Percentiles rank a stretch among this genome's conserved stretches.
These are phyloP conservation scores for Lycocerus yunnanus DNA, from an alignment of 2,888 invertebrate genomes.

Conservation along the genomic window DNA sequence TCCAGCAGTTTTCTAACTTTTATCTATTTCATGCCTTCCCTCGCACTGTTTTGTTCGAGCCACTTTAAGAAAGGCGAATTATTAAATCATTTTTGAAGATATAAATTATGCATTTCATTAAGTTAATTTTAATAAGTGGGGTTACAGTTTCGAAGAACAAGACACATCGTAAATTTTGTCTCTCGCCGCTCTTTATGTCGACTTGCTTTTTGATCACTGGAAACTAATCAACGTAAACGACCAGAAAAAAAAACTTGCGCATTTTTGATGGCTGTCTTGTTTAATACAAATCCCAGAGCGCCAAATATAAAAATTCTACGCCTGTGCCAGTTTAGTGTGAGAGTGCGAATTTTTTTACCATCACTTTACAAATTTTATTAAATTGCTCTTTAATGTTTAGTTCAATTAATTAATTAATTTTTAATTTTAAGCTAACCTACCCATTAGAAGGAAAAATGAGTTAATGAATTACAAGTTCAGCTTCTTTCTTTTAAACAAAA, in stretches of 20 bases:
- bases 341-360: neutral
- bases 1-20: slow-evolving; percentile 11
- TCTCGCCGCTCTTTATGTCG: slow-evolving; percentile 12
- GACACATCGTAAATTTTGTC: slow-evolving; percentile 30
- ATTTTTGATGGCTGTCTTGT: slow-evolving; percentile 3
- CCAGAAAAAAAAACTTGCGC: slow-evolving; percentile 4
- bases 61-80: slow-evolving; percentile 19
- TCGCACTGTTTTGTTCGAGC: slow-evolving; percentile 21
- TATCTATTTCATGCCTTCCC: slow-evolving; percentile 12
- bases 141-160: slow-evolving; percentile 29
- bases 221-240: slow-evolving; percentile 24
- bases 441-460: too few relatives aligned
- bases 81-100: slow-evolving; percentile 30
- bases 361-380: neutral
- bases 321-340: neutral
- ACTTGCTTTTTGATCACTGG: slow-evolving; percentile 18
- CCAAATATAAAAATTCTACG: neutral
- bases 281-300: slow-evolving; percentile 4
- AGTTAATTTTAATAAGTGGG: slow-evolving; percentile 41
- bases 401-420: too few relatives aligned
- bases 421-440: too few relatives aligned
- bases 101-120: slow-evolving; percentile 42
- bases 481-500: neutral
- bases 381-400: neutral
- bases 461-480: neutral